Evolutionary conservation across 1,140 invertebrate species (phyloP).

Genomic region (Dryas iulia): DNA sequence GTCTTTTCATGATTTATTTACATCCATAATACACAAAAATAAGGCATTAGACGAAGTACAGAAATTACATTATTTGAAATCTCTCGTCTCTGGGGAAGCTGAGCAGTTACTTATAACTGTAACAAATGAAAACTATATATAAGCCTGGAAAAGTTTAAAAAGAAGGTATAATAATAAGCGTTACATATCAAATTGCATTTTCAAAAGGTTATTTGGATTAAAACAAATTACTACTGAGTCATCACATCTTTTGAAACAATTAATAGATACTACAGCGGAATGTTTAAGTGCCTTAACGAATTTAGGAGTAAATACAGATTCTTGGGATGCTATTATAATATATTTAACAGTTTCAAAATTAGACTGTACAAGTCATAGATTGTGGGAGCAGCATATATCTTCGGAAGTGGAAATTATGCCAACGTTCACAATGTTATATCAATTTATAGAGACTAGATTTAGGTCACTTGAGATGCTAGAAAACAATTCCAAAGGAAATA

Average conservation of each 20-base stretch:
- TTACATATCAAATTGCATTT: conserved; percentile 19
- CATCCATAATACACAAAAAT: conserved; percentile 22
- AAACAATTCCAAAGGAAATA: neutral
- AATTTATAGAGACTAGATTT: conserved; percentile 31
- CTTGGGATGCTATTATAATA: conserved; percentile 13
- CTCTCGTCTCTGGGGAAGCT: conserved; percentile 11
- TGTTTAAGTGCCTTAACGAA: conserved; percentile 34
- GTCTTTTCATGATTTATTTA: conserved; percentile 14
- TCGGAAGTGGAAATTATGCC: neutral
- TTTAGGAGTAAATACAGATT: conserved; percentile 15
- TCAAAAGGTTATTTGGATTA: conserved; percentile 21
- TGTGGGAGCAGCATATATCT: neutral
- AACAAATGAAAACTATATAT: conserved; percentile 19
- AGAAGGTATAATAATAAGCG: conserved; percentile 26
- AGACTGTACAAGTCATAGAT: neutral
- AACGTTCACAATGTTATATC: conserved; percentile 16
- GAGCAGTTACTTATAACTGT: conserved; percentile 13
- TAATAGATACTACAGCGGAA: conserved; percentile 34
- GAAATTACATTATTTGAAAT: conserved; percentile 26
- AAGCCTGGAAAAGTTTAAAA: conserved; percentile 23
- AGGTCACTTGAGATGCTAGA: conserved; percentile 35
- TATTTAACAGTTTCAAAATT: neutral
- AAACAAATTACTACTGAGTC: conserved; percentile 25
- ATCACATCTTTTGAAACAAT: conserved; percentile 23
- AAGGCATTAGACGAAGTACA: conserved; percentile 11